Conservation (phyloP, 2,888 invertebrate species). For the Calliopum simillimum region DNA sequence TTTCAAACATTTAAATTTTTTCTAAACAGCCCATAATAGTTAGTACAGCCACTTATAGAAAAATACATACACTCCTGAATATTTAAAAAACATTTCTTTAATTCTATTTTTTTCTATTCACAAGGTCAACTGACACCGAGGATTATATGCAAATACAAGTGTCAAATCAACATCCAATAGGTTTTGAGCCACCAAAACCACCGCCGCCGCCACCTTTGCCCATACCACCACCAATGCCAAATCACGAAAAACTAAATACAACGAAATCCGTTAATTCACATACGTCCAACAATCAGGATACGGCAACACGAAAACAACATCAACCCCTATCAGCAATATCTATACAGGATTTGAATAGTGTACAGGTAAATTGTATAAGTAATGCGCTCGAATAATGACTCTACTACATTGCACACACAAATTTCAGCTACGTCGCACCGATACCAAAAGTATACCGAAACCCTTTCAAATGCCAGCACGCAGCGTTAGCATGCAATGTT, state of each 20-base stretch:
- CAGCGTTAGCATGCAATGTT: constrained; percentile 81
- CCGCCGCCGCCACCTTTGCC: constrained; percentile 71
- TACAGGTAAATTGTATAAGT: constrained; percentile 68
- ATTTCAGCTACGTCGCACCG: constrained; percentile 76
- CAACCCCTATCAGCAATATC: constrained; percentile 90
- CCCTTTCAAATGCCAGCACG: constrained; percentile 86
- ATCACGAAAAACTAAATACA: constrained; percentile 49
- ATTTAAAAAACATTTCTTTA: neutral
- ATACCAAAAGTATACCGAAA: constrained; percentile 78
- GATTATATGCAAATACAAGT: constrained; percentile 73
- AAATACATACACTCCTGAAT: too few species aligned
- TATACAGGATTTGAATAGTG: constrained; percentile 87
- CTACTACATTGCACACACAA: too few species aligned
- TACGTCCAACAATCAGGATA: constrained; percentile 62
- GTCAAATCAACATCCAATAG: constrained; percentile 61
- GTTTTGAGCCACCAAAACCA: constrained; percentile 63
- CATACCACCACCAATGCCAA: constrained; percentile 60
- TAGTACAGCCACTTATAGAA: too few species aligned
- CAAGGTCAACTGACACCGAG: constrained; percentile 66
- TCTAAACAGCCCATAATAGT: too few species aligned
- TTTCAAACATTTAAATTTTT: too few species aligned
- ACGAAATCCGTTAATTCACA: constrained; percentile 51
- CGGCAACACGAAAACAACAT: constrained; percentile 70
- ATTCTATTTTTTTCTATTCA: constrained; percentile 2
- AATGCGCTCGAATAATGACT: neutral